Evolutionary conservation across 2,113 vertebrate species (phyloP).

Genomic region (Apodemus sylvaticus): DNA sequence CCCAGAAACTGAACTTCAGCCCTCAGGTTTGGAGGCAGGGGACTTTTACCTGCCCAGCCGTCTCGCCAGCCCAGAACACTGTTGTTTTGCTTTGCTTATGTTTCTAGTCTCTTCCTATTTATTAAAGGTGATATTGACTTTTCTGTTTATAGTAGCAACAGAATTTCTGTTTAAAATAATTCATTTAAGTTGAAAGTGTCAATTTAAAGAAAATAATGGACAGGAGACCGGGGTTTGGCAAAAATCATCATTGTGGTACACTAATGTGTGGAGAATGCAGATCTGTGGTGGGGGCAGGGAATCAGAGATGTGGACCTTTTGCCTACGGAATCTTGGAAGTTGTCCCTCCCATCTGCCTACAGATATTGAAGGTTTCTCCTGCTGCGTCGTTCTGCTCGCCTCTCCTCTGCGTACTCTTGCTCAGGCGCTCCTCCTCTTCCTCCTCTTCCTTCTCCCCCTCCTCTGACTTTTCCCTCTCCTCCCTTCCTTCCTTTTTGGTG

Average conservation of each 20-base stretch:
- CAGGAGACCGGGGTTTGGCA: background rate
- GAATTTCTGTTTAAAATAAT: slow-evolving; percentile 58
- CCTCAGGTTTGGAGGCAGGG: background rate
- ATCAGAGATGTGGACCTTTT: background rate
- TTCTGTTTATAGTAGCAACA: slow-evolving; percentile 25
- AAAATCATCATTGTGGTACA: background rate
- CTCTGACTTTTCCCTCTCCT: no score
- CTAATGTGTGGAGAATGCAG: background rate
- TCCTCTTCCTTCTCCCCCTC: background rate
- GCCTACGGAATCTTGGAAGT: background rate
- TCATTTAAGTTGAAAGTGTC: slow-evolving; percentile 25
- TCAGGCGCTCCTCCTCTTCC: background rate
- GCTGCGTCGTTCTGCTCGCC: no score
- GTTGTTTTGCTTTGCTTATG: background rate
- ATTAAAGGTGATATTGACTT: slow-evolving; percentile 46
- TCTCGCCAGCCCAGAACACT: no score
- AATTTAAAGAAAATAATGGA: slow-evolving; percentile 14
- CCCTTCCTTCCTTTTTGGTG: background rate
- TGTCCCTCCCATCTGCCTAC: background rate
- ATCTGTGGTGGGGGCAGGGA: background rate
- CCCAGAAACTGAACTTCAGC: background rate
- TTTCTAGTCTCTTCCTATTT: slow-evolving; percentile 27
- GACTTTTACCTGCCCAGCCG: no score
- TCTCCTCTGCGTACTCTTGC: background rate
- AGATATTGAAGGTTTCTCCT: no score